Base-by-base conservation (phyloP, 2,113 vertebrate genomes). In the Lutjanus erythropterus region DNA sequence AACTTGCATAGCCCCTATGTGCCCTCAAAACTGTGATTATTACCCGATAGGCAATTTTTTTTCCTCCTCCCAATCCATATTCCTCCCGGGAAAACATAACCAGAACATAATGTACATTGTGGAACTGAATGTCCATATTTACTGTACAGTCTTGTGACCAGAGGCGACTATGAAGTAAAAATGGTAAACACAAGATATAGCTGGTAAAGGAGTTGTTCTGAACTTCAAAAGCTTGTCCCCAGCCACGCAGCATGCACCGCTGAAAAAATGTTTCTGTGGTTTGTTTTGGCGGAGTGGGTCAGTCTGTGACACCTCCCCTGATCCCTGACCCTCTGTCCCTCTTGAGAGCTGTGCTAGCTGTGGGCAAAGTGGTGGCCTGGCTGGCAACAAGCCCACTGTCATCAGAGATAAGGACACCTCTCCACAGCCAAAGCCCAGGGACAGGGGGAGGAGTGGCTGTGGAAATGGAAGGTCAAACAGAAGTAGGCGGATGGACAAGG, bases 11-110 rank as follows among this genome's bases (percentile, higher is more conserved):
- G 90, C 85, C 89, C 84, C 84, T 77, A 23, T 78, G 85, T 90
- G 85, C 86, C 87, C 90, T 84, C 81, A 87, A 90, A 90, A 83
- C 86, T 88, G 88, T 88, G 86, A 90, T 90, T 92, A 92, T 86
- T 89, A 92, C 78, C 81, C 29, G 9, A 69, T 84, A 71, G 80
- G 25, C 71, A 44, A 87, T 81, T 85, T 68, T 66, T 39, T 68
- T 66, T 35, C 9, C 6, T 5, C 1, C 27, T 35, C 72, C 56
- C 37, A 60, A 87, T 86, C 78, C 47, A 84, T 67, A 73, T 77
- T 41, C 50, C 78, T 67, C 62, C 44, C 58, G 61, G 74, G 67
- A 75, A 59, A 78, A 80, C 39, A 71, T 44, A 79, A 65, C 52
- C 15, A 60, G 64, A 71, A 84, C 47, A 78, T 66, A 75, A 81